Evolutionary conservation across 2,888 invertebrate genomes (phyloP).

Genomic region (Carterocephalus palaemon): DNA sequence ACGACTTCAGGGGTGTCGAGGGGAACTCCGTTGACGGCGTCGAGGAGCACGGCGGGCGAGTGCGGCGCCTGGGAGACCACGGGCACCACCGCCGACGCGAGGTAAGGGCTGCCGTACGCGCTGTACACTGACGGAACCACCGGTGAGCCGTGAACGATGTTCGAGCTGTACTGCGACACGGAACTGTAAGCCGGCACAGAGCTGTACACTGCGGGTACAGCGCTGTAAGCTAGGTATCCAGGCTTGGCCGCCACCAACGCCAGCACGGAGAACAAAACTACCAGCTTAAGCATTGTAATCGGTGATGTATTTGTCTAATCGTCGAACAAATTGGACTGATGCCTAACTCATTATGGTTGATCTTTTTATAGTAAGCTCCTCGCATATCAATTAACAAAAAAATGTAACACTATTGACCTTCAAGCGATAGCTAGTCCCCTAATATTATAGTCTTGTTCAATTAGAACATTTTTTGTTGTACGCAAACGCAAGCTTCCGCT

Average conservation of each 20-base stretch:
- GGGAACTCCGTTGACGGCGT: slow-evolving; percentile 66
- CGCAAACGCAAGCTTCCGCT: slow-evolving; percentile 26
- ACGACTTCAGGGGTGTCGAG: slow-evolving; percentile 73
- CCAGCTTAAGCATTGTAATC: slow-evolving; percentile 76
- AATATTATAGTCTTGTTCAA: slow-evolving; percentile 28
- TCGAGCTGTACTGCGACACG: slow-evolving; percentile 46
- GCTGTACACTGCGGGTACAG: slow-evolving; percentile 46
- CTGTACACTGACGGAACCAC: slow-evolving; percentile 41
- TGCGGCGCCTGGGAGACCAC: slow-evolving; percentile 52
- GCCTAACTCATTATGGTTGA: slow-evolving; percentile 41
- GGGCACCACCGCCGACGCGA: slow-evolving; percentile 34
- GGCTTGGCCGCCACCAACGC: slow-evolving; percentile 79
- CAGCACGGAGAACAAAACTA: slow-evolving; percentile 80
- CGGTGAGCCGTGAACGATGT: slow-evolving; percentile 49
- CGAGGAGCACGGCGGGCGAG: slow-evolving; percentile 67
- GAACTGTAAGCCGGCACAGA: slow-evolving; percentile 40
- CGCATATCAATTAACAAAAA: slow-evolving; percentile 43
- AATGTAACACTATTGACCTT: slow-evolving; percentile 56
- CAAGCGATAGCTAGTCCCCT: slow-evolving; percentile 38
- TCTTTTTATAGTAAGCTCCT: slow-evolving; percentile 56
- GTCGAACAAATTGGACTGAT: slow-evolving; percentile 65
- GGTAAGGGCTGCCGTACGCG: slow-evolving; percentile 40
- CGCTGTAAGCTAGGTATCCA: slow-evolving; percentile 46
- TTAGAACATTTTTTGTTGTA: slow-evolving; percentile 23
- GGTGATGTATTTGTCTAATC: slow-evolving; percentile 60